Conservation (phyloP, 2,797 vertebrate genomes). For the Melopsittacus undulatus region DNA sequence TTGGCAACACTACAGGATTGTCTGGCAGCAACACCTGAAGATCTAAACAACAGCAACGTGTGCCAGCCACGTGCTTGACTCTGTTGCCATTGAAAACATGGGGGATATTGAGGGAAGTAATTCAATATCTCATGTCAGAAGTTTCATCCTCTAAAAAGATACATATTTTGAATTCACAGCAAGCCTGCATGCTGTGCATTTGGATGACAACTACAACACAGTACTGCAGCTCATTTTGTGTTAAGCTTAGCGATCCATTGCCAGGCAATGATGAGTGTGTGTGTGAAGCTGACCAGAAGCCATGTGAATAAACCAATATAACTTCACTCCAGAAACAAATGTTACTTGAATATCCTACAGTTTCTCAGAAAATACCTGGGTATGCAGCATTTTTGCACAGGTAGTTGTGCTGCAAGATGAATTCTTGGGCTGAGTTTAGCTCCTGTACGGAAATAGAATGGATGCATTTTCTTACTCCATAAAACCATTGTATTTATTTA, state of each 20-base stretch:
- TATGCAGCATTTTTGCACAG: neutral
- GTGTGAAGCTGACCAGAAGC: neutral
- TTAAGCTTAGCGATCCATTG: neutral
- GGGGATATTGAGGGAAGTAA: neutral
- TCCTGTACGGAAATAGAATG: neutral
- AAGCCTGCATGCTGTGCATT: neutral
- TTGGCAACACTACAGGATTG: neutral
- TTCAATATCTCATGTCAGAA: neutral
- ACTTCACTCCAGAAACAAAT: neutral
- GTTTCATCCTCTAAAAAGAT: neutral
- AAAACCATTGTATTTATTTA: slow-evolving; percentile 30
- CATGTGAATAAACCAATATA: neutral
- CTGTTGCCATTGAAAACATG: neutral
- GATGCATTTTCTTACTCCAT: neutral
- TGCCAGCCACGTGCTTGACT: neutral
- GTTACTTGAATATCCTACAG: neutral
- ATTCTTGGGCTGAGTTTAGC: neutral
- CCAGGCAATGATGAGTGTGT: neutral
- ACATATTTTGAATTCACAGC: neutral
- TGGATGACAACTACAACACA: neutral
- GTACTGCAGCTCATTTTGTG: neutral
- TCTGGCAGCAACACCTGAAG: neutral
- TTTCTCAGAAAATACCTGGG: neutral
- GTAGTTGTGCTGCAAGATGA: neutral
- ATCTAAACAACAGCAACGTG: neutral